phyloP scores from a whole-genome alignment of 2,797 vertebrate genomes.

The Sciurus carolinensis region DNA sequence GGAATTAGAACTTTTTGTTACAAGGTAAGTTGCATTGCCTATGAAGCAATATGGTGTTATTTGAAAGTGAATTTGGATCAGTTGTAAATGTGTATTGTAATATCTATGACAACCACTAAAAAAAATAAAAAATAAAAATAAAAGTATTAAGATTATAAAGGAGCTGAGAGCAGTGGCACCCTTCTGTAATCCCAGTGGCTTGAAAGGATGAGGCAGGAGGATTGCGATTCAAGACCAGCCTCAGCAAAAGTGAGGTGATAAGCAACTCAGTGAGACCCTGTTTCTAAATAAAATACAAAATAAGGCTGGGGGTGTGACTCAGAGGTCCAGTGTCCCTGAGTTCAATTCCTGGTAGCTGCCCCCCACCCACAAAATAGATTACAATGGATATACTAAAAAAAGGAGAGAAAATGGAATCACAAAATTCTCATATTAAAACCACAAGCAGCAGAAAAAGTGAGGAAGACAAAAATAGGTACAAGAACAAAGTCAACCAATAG shows the following conservation, averaged over 20 bases:
- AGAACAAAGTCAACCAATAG: not conserved
- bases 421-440: not conserved
- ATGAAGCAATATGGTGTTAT: not conserved
- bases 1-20: not conserved
- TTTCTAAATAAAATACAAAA: too few relatives aligned
- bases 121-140: not conserved
- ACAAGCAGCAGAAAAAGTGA: not conserved
- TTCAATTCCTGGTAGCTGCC: too few relatives aligned
- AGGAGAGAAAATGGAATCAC: not conserved
- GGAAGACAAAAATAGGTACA: not conserved
- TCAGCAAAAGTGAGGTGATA: too few relatives aligned
- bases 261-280: too few relatives aligned
- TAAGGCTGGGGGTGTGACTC: too few relatives aligned
- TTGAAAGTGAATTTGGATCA: not conserved
- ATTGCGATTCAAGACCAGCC: too few relatives aligned
- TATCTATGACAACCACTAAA: slow-evolving; percentile 7
- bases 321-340: too few relatives aligned
- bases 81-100: not conserved
- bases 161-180: too few relatives aligned
- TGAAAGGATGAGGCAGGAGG: too few relatives aligned
- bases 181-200: too few relatives aligned
- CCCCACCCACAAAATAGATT: too few relatives aligned
- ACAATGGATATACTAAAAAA: not conserved
- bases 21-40: not conserved
- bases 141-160: not conserved